A percentile compares a stretch with the other conserved stretches of the same genome.
Conservation (phyloP, 2,888 invertebrate species). For the Erynnis tages region DNA sequence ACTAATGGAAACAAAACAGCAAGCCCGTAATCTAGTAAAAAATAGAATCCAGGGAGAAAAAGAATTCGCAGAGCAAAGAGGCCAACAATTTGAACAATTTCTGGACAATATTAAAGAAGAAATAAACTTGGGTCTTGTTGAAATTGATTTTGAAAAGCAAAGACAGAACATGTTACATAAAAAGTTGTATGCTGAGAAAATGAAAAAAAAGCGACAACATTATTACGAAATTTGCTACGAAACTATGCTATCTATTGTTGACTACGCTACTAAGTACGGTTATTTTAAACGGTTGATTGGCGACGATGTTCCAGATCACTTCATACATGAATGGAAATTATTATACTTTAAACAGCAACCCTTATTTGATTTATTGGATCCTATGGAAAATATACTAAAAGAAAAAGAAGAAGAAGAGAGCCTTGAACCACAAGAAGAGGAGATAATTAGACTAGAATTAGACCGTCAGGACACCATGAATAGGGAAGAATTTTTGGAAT, state of each 20-base stretch:
- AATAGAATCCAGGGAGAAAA: constrained; percentile 77
- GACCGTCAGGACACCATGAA: constrained; percentile 78
- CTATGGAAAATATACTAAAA: constrained; percentile 61
- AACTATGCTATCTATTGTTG: constrained; percentile 77
- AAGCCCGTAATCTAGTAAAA: constrained; percentile 77
- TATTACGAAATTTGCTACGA: constrained; percentile 76
- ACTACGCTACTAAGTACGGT: constrained; percentile 75
- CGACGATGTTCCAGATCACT: constrained; percentile 68
- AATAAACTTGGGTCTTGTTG: constrained; percentile 66
- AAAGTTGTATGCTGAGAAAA: constrained; percentile 78
- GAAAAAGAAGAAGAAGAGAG: constrained; percentile 51
- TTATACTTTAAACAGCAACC: constrained; percentile 79
- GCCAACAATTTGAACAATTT: constrained; percentile 70
- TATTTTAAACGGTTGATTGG: constrained; percentile 69
- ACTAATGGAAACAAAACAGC: constrained; percentile 82
- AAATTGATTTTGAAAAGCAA: constrained; percentile 77
- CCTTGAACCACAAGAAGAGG: constrained; percentile 54
- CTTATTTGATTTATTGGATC: constrained; percentile 73
- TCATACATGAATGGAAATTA: constrained; percentile 79
- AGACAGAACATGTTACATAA: constrained; percentile 76
- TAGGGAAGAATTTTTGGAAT: constrained; percentile 79
- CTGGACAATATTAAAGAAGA: constrained; percentile 67
- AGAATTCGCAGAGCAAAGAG: constrained; percentile 72
- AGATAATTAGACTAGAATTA: constrained; percentile 70
- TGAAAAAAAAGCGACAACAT: constrained; percentile 69